A percentile compares a stretch with the other conserved stretches of the same genome.
phyloP scores from a whole-genome alignment of 2,797 vertebrate genomes.

The Parauchenoglanis punctatus region DNA sequence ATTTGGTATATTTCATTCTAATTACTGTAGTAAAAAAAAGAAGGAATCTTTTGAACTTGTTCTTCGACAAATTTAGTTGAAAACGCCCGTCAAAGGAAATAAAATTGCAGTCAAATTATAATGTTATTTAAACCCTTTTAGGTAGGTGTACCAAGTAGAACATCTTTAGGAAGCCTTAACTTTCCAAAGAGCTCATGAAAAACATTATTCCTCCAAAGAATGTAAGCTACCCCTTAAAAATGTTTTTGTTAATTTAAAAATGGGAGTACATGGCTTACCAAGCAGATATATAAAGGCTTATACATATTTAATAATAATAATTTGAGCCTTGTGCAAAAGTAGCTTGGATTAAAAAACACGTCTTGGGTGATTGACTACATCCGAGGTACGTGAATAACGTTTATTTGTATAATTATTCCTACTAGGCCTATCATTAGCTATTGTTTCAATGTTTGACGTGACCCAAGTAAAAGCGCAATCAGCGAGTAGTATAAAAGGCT shows the following conservation, averaged over 20 bases:
- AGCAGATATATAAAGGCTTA: not conserved
- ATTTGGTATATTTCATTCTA: not conserved
- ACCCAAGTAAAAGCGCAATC: slow-evolving; percentile 40
- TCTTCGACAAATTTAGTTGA: not conserved
- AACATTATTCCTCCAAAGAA: not conserved
- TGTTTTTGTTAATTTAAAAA: not conserved
- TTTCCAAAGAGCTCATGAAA: not conserved
- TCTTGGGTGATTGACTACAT: not conserved
- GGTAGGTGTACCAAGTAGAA: not conserved
- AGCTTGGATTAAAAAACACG: not conserved
- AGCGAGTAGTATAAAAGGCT: slow-evolving; percentile 32
- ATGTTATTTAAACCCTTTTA: not conserved
- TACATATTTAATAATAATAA: not conserved
- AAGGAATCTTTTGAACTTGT: not conserved
- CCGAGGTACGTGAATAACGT: not conserved
- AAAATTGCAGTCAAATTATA: not conserved
- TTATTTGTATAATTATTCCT: slow-evolving; percentile 1
- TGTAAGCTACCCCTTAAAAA: not conserved
- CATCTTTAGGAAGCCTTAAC: not conserved
- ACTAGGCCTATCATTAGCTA: slow-evolving; percentile 28
- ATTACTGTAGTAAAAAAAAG: not conserved
- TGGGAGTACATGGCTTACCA: not conserved
- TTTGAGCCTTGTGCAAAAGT: not conserved
- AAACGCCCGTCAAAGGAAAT: too few relatives aligned
- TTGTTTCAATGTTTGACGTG: slow-evolving; percentile 37